Conservation (phyloP, 2,113 vertebrate genomes). For the Leuciscus idus region DNA sequence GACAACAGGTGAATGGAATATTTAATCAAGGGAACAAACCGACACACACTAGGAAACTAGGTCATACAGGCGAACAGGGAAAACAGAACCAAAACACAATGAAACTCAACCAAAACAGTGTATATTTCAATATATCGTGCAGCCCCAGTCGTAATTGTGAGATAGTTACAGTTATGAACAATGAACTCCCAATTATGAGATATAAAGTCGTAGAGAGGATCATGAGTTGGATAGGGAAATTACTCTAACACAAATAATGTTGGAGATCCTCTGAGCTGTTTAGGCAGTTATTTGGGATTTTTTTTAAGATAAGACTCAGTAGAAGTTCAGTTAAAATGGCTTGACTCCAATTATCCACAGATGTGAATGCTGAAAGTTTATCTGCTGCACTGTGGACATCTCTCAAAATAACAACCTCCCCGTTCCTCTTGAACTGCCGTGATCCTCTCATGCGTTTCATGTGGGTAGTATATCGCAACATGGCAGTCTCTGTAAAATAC, state of each 20-base stretch:
- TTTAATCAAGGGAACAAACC: no score
- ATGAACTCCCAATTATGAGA: background rate
- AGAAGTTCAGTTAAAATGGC: background rate
- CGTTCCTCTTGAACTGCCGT: background rate
- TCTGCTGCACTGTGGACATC: background rate
- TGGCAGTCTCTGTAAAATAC: background rate
- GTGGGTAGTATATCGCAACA: background rate
- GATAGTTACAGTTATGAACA: background rate
- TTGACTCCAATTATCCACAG: conserved; percentile 1
- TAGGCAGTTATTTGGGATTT: background rate
- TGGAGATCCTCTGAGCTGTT: background rate
- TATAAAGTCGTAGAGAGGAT: background rate
- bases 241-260: background rate
- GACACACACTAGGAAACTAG: no score
- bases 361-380: conserved; percentile 29
- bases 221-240: background rate
- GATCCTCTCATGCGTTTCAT: background rate
- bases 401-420: conserved; percentile 17
- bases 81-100: no score
- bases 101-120: no score
- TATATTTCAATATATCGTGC: no score
- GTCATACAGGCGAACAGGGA: no score
- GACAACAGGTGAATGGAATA: no score
- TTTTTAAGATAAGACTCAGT: background rate
- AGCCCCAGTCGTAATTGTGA: background rate